phyloP scores from a whole-genome alignment of 2,888 invertebrate genomes.

The Acronicta psi region DNA sequence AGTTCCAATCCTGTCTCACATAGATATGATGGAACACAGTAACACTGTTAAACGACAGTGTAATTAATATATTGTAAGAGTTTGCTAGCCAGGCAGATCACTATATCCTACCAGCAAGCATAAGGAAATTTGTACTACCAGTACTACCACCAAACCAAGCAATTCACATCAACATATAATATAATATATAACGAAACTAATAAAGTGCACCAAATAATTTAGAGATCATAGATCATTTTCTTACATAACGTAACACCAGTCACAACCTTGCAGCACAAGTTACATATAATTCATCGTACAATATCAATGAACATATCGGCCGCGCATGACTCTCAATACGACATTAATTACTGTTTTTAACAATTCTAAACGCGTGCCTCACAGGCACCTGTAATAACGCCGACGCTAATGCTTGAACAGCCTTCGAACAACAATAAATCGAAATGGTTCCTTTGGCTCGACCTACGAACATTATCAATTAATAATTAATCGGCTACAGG shows the following conservation, averaged over 20 bases:
- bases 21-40: too few relatives aligned
- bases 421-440: slow-evolving; percentile 66
- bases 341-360: slow-evolving; percentile 65
- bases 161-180: neutral
- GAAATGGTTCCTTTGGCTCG: slow-evolving; percentile 60
- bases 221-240: slow-evolving; percentile 18
- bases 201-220: slow-evolving; percentile 11
- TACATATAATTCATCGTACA: slow-evolving; percentile 29
- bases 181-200: neutral
- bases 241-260: slow-evolving; percentile 14
- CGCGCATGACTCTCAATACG: slow-evolving; percentile 41
- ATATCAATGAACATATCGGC: slow-evolving; percentile 45
- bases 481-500: slow-evolving; percentile 46
- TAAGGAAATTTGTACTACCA: too few relatives aligned
- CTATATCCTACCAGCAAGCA: too few relatives aligned
- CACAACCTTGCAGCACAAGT: slow-evolving; percentile 46
- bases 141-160: too few relatives aligned
- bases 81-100: too few relatives aligned
- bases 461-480: slow-evolving; percentile 60
- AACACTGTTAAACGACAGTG: too few relatives aligned
- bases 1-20: too few relatives aligned
- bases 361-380: slow-evolving; percentile 50
- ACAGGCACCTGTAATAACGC: slow-evolving; percentile 55
- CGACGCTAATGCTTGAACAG: slow-evolving; percentile 39
- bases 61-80: too few relatives aligned